Conservation (phyloP, 2,797 vertebrate species). For the Pagetopsis macropterus region DNA sequence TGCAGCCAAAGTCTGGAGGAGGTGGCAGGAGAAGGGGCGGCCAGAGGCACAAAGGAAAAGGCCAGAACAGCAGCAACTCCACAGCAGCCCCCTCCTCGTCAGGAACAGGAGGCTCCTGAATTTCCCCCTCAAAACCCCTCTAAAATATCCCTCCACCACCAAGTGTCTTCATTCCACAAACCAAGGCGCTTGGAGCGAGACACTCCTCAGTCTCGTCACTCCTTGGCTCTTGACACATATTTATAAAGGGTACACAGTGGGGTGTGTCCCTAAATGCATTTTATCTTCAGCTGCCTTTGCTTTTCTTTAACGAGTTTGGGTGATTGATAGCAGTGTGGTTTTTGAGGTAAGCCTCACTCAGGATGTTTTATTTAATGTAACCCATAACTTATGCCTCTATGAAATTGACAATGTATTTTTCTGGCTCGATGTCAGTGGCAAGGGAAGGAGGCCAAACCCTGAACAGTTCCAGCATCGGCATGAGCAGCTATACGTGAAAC, state of each 20-base stretch:
- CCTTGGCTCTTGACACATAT: slow-evolving; percentile 49
- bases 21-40: slow-evolving; percentile 83
- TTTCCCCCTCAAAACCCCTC: not conserved
- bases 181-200: slow-evolving; percentile 41
- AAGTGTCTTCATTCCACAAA: slow-evolving; percentile 69
- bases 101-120: slow-evolving; percentile 77
- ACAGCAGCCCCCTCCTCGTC: slow-evolving; percentile 70
- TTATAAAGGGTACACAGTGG: slow-evolving; percentile 46
- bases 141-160: slow-evolving; percentile 53
- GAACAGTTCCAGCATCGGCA: slow-evolving; percentile 45
- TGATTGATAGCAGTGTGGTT: slow-evolving; percentile 25
- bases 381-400: slow-evolving; percentile 19
- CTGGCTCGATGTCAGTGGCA: slow-evolving; percentile 8
- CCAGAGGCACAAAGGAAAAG: slow-evolving; percentile 85
- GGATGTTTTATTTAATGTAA: slow-evolving; percentile 44
- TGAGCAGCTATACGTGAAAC: slow-evolving; percentile 73
- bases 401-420: slow-evolving; percentile 31
- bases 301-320: slow-evolving; percentile 10
- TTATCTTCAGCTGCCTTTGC: slow-evolving; percentile 52
- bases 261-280: slow-evolving; percentile 28
- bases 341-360: slow-evolving; percentile 48
- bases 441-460: slow-evolving; percentile 34
- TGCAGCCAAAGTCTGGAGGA: slow-evolving; percentile 83
- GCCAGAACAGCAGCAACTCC: slow-evolving; percentile 73
- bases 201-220: slow-evolving; percentile 44